Percentiles rank a stretch among this genome's conserved stretches.
Evolutionary conservation across 2,113 vertebrate genomes (phyloP).

Genomic region (Plecotus auritus): DNA sequence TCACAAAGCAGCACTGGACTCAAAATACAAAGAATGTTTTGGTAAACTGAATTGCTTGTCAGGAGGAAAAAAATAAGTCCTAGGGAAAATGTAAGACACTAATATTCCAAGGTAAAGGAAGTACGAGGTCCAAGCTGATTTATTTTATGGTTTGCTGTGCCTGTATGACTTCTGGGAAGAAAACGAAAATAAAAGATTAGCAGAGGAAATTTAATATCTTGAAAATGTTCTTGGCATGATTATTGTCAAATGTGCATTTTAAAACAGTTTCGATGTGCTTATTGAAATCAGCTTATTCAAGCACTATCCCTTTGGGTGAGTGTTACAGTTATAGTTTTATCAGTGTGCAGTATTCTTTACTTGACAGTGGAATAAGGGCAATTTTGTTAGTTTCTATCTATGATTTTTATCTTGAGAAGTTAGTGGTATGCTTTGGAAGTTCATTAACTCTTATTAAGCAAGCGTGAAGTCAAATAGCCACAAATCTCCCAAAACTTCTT

Average conservation of each 20-base stretch:
- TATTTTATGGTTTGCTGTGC: conserved; percentile 8
- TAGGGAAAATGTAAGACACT: not conserved
- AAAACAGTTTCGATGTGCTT: not conserved
- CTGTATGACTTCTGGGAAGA: not conserved
- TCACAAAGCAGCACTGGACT: not conserved
- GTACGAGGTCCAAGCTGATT: not conserved
- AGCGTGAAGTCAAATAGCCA: not conserved
- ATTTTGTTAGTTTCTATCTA: not conserved
- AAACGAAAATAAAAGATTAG: not conserved
- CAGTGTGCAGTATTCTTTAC: not conserved
- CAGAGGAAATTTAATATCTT: not conserved
- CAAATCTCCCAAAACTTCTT: not conserved
- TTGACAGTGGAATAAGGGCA: not conserved
- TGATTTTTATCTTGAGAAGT: not conserved
- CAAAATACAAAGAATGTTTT: not conserved
- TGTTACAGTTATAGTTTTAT: not conserved
- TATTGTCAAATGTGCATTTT: not conserved
- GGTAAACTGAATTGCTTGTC: not conserved
- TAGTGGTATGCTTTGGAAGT: not conserved
- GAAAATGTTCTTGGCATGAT: not conserved
- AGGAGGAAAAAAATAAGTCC: not conserved
- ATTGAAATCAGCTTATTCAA: not conserved
- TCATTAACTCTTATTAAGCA: not conserved
- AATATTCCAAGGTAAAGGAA: not conserved
- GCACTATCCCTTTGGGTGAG: not conserved